Base-by-base conservation (phyloP, 2,888 invertebrate genomes). In the Scrobipalpa costella region DNA sequence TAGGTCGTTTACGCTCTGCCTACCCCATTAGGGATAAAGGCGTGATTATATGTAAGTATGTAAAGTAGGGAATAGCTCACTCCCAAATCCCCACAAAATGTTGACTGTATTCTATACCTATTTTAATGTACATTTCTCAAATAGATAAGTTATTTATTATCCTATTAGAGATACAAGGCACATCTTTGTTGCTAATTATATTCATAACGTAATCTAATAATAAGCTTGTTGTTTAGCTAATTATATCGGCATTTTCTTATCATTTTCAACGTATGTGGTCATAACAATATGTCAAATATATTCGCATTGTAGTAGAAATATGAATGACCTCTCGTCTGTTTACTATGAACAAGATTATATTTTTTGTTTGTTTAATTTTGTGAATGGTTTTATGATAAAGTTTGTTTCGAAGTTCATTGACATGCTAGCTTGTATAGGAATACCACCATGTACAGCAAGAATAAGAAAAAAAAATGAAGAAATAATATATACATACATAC, bases 201-300 rank as follows among this genome's bases (percentile, higher is more conserved):
- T 55, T 9, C 8, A 27, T 55, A 49, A 15, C 17, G 8, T 33
- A 15, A 15, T 55, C 34, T 55, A 55, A 34, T 33, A 55, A 55
- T n/a, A 27, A 15, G 1, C 34, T 55, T 34, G 33, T 27, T 55
- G 55, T 55, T 55, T 55, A 17, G 11, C 11, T 50, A 50, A 49
- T 33, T 55, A 33, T n/a, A 33, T 8, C 13, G 33, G n/a, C 13
- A 65, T 66, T 64, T 64, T 66, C 49, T 68, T 67, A 69, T 64
- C 64, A 49, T 27, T 63, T 67, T 70, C 66, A 64, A 66, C 66
- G 64, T 66, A 62, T 65, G 36, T 66, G 64, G 67, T 65, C 69
- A 64, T 68, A 71, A 49, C 1, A 15, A 19, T 49, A 44, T 15
- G 44, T 27, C 33, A 2, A 55, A 15, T 27, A 34, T n/a, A 55